Base-by-base conservation (phyloP, 1,140 invertebrate genomes). In the Atopsyche davidsoni region DNA sequence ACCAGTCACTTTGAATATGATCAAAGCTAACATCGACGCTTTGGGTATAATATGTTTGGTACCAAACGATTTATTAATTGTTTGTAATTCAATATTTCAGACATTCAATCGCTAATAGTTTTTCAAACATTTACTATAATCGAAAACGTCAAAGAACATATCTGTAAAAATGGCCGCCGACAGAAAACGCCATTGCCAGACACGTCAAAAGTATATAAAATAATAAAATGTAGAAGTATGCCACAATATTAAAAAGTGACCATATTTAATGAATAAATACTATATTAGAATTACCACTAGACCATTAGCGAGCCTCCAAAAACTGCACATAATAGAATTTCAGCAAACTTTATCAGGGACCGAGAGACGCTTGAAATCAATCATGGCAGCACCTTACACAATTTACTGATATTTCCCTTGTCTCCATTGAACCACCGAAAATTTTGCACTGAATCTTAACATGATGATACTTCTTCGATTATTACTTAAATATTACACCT, bases 281-380 rank as follows among this genome's bases (percentile, higher is more conserved):
- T 42, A 42, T 42, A 13, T 22, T 35, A 50, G 59, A 57, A 57
- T 66, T 64, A 68, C 63, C 63, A 62, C 58, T 62, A 61, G 47
- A 58, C 47, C 53, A 46, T 49, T 54, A 53, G 48, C 58, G 55
- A 44, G 44, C 46, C 40, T 51, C 61, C 57, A 62, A 58, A 64
- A 56, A 57, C 54, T 56, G 58, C 57, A 60, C 66, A 69, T 68
- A 62, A 59, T 65, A 60, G 43, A 28, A 62, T 62, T 63, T 62
- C 53, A 56, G 60, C 44, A 49, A 53, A 55, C 53, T 53, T 51
- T 51, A 38, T 49, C 51, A 38, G 45, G 43, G 54, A 57, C 57
- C 46, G 52, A 60, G 57, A 61, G 63, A 65, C 65, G 65, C 65
- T 60, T 57, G 47, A 59, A 64, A 66, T 65, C 65, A 63, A 67